These are phyloP conservation scores for Polydrusus pterygomalis DNA, from an alignment of 2,888 invertebrate species.

Conservation along the genomic window DNA sequence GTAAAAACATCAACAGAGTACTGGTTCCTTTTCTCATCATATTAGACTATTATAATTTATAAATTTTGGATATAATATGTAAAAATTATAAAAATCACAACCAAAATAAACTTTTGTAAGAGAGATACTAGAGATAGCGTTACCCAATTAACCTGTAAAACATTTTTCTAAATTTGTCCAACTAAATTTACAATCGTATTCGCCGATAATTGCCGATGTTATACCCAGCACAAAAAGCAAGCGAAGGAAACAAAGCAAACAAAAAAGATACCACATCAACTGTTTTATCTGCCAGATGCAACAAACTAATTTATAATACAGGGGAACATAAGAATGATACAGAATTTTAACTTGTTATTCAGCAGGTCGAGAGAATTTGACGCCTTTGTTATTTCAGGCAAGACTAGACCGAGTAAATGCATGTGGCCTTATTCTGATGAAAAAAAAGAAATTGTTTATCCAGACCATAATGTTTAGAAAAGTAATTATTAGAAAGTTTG, in stretches of 20 bases:
- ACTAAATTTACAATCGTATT: conserved; percentile 11
- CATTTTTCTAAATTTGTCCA: conserved; percentile 22
- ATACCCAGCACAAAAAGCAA: conserved; percentile 12
- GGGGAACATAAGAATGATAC: background rate
- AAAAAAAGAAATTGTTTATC: too few species aligned
- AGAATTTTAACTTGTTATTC: background rate
- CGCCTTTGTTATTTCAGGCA: too few species aligned
- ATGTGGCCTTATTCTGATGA: too few species aligned
- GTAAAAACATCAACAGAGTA: too few species aligned
- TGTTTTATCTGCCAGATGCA: conserved; percentile 13
- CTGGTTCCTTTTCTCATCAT: too few species aligned
- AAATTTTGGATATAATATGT: too few species aligned
- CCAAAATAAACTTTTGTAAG: background rate
- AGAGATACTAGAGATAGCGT: background rate
- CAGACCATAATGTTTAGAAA: too few species aligned
- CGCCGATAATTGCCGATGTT: conserved; percentile 15
- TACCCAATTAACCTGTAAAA: conserved; percentile 14
- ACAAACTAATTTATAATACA: conserved; percentile 27
- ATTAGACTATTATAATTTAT: too few species aligned
- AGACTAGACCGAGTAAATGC: too few species aligned
- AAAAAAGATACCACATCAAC: conserved; percentile 11
- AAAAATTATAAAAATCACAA: background rate
- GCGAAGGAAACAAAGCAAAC: conserved; percentile 12
- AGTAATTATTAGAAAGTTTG: too few species aligned
- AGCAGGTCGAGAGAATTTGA: background rate